Evolutionary conservation across 2,113 vertebrate genomes (phyloP).

Genomic region (Antidorcas marsupialis): DNA sequence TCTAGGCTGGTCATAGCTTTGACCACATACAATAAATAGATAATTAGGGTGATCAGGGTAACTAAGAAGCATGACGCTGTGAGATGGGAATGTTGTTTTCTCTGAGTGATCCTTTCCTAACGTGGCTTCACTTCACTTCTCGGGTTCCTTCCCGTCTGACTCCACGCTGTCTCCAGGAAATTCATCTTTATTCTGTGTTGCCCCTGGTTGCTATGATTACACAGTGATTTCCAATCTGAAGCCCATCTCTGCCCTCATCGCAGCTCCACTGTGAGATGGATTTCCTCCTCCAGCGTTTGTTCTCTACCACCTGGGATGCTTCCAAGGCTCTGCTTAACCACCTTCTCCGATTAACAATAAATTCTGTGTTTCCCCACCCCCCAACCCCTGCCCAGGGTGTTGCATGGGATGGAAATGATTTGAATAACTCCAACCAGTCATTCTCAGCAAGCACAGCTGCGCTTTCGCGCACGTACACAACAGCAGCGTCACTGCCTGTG

Average conservation of each 20-base stretch:
- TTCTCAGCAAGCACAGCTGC: accelerated
- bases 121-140: no score
- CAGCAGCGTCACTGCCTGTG: accelerated
- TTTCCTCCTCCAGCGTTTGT: slow-evolving; percentile 17
- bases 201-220: slow-evolving; percentile 12
- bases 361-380: not conserved
- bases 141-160: accelerated
- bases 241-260: slow-evolving; percentile 26
- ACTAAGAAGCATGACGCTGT: not conserved
- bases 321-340: not conserved
- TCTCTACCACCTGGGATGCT: slow-evolving; percentile 22
- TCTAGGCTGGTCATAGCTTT: not conserved
- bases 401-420: not conserved
- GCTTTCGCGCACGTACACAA: accelerated
- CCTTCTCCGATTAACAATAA: not conserved
- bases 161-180: not conserved
- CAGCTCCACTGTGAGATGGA: slow-evolving; percentile 12
- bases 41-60: not conserved
- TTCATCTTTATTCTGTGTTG: not conserved
- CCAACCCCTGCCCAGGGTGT: accelerated
- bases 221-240: slow-evolving; percentile 36
- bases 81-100: accelerated
- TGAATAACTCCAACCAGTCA: not conserved
- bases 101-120: accelerated
- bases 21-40: not conserved